A percentile compares a stretch with the other conserved stretches of the same genome.
phyloP scores from a whole-genome alignment of 1,140 invertebrate species.

The Psilanteris sp. region DNA sequence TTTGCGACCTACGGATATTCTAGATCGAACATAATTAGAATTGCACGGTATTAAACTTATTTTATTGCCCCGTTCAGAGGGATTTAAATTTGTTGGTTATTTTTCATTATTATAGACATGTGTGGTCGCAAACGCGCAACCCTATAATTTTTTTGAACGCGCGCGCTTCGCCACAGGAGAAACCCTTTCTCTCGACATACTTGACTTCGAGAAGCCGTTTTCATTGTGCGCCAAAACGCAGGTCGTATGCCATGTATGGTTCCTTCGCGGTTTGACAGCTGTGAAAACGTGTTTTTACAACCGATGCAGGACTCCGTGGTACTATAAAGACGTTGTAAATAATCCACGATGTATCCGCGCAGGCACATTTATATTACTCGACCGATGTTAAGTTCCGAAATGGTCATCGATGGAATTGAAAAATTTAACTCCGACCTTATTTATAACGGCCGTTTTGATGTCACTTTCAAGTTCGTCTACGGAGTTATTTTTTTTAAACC shows the following conservation, averaged over 20 bases:
- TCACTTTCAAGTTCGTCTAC: too few relatives aligned
- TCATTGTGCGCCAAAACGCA: constrained; percentile 49
- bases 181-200: constrained; percentile 55
- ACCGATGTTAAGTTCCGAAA: constrained; percentile 13
- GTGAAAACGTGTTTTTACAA: constrained; percentile 64
- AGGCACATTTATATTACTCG: constrained; percentile 9
- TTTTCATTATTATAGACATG: constrained; percentile 38
- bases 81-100: constrained; percentile 8
- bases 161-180: constrained; percentile 55
- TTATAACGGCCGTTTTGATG: constrained; percentile 2
- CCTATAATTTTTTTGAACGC: constrained; percentile 58
- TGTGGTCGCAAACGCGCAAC: constrained; percentile 29
- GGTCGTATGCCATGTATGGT: constrained; percentile 60
- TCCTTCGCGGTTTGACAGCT: constrained; percentile 64
- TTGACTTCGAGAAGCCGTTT: constrained; percentile 44
- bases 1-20: too few relatives aligned
- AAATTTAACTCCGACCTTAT: background rate
- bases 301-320: constrained; percentile 31
- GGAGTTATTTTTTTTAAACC: too few relatives aligned
- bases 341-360: constrained; percentile 33
- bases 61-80: too few relatives aligned
- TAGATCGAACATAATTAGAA: too few relatives aligned
- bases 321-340: constrained; percentile 63
- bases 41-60: too few relatives aligned
- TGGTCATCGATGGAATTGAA: constrained; percentile 32